Conservation (phyloP, 2,113 vertebrate species). For the Silurus meridionalis region DNA sequence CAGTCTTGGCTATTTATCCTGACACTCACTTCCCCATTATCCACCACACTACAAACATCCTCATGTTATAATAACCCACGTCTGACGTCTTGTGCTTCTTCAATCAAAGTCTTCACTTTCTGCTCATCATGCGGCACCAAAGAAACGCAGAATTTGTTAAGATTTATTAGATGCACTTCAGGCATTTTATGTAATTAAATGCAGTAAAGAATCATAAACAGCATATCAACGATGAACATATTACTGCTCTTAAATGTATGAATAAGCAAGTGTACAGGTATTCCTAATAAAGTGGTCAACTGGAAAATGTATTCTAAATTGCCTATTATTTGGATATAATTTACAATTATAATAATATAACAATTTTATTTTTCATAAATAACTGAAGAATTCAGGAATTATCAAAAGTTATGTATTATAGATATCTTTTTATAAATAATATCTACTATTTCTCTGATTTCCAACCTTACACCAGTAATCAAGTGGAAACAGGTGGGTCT, state of each 20-base stretch:
- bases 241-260: neutral
- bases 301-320: neutral
- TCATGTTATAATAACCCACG: no score
- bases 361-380: neutral
- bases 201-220: neutral
- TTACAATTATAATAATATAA: no score
- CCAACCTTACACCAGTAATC: neutral
- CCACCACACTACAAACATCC: no score
- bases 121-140: neutral
- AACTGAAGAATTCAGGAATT: neutral
- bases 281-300: no score
- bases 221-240: neutral
- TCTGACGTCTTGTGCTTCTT: no score
- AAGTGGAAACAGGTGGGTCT: neutral
- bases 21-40: neutral
- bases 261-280: neutral
- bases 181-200: neutral
- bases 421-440: neutral
- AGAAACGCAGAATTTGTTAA: neutral
- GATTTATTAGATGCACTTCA: neutral
- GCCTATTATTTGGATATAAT: neutral
- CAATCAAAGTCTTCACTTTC: neutral
- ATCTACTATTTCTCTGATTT: neutral
- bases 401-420: neutral
- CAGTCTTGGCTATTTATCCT: neutral